phyloP scores from a whole-genome alignment of 2,113 vertebrate species.

The Indri indri region DNA sequence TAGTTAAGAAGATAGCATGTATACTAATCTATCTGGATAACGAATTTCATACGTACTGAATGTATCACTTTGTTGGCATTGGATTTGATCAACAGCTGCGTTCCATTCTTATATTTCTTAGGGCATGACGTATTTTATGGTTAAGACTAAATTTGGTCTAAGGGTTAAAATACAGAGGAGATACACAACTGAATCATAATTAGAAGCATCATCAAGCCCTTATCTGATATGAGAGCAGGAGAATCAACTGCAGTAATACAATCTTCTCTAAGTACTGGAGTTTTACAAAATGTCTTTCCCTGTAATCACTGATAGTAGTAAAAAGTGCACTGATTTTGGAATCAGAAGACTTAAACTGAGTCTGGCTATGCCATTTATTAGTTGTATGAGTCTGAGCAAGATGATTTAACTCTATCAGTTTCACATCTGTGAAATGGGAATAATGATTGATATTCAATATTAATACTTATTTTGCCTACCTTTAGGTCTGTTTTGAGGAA shows the following conservation, averaged over 20 bases:
- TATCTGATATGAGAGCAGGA: not conserved
- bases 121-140: conserved; percentile 16
- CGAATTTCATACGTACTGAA: conserved; percentile 55
- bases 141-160: conserved; percentile 44
- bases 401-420: not conserved
- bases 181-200: not conserved
- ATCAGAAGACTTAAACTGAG: not conserved
- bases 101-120: conserved; percentile 28
- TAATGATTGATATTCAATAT: not conserved
- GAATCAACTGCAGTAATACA: conserved; percentile 12
- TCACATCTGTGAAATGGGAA: not conserved
- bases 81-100: conserved; percentile 27
- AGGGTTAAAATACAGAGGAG: not conserved
- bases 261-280: not conserved
- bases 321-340: not conserved
- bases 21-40: conserved; percentile 60
- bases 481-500: not conserved
- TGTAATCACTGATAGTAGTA: not conserved
- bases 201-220: not conserved
- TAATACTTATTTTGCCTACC: not conserved
- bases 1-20: conserved; percentile 69
- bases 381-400: not conserved
- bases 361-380: not conserved
- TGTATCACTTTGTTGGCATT: conserved; percentile 60
- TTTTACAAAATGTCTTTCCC: conserved; percentile 10